These are phyloP conservation scores for Montipora capitata DNA, from an alignment of 92 coral and sea anemone species.

Conservation along the genomic window DNA sequence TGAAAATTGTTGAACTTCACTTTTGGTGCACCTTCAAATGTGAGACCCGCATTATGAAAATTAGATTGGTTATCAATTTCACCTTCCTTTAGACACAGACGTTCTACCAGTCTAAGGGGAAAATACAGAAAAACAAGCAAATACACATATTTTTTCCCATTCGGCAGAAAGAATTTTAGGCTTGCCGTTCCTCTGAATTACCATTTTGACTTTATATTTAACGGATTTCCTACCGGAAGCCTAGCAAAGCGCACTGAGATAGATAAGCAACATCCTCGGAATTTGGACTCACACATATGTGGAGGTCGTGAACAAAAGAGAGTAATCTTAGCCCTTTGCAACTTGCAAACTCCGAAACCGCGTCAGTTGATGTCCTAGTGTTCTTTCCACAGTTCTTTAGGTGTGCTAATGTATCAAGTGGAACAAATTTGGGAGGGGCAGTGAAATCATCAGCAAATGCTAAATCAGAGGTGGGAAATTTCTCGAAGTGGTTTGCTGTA, in stretches of 20 bases:
- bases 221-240: constrained; percentile 68
- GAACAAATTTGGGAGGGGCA: constrained; percentile 63
- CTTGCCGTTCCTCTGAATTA: too few relatives aligned
- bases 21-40: too few relatives aligned
- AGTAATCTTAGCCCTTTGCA: constrained; percentile 28
- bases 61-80: too few relatives aligned
- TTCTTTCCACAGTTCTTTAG: constrained; percentile 69
- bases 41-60: too few relatives aligned
- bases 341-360: constrained; percentile 73
- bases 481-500: not conserved
- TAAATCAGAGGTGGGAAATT: not conserved
- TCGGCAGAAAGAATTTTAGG: too few relatives aligned
- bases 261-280: constrained; percentile 4
- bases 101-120: too few relatives aligned
- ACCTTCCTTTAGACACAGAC: too few relatives aligned
- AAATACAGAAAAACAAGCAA: too few relatives aligned
- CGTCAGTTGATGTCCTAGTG: constrained; percentile 54
- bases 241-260: constrained; percentile 73
- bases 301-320: constrained; percentile 61
- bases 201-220: not conserved
- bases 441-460: constrained; percentile 64
- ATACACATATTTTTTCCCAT: too few relatives aligned
- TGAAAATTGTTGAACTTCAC: too few relatives aligned
- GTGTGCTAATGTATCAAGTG: constrained; percentile 76
- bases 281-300: constrained; percentile 11